phyloP scores from a whole-genome alignment of 2,113 vertebrate genomes.

The Calyptommatus sinebrachiatus region DNA sequence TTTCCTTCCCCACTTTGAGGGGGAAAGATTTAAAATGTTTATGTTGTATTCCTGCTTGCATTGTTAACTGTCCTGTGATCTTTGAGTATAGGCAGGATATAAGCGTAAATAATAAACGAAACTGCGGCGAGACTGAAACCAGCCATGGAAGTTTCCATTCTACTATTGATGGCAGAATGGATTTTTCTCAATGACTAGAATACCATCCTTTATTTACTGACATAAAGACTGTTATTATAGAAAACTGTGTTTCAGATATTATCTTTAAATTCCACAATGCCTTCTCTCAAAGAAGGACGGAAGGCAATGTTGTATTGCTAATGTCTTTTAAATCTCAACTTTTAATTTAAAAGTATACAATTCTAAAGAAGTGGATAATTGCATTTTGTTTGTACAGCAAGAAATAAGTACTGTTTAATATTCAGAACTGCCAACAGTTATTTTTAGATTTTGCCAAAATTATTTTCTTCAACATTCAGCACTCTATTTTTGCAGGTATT shows the following conservation, averaged over 20 bases:
- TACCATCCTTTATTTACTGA: slow-evolving; percentile 39
- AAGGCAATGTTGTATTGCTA: not conserved
- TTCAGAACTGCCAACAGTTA: slow-evolving; percentile 6
- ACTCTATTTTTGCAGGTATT: slow-evolving; percentile 31
- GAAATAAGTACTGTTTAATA: slow-evolving; percentile 26
- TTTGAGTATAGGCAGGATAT: no score
- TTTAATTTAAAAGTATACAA: not conserved
- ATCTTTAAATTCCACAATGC: not conserved
- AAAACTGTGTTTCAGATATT: slow-evolving; percentile 11
- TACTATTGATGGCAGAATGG: slow-evolving; percentile 40
- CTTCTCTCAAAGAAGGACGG: not conserved
- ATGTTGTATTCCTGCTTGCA: no score
- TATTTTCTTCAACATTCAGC: slow-evolving; percentile 42
- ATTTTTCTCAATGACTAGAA: slow-evolving; percentile 25
- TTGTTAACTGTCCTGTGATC: no score
- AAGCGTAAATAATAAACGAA: no score
- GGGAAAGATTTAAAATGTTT: no score
- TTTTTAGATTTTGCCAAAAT: not conserved
- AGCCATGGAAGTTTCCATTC: no score
- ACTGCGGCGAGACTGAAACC: no score
- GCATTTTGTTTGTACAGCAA: slow-evolving; percentile 9
- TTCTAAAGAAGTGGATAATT: not conserved
- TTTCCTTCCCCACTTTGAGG: no score
- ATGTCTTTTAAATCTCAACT: not conserved
- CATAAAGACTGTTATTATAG: slow-evolving; percentile 41